A percentile compares a stretch with the other conserved stretches of the same genome.
Conservation (phyloP, 1,140 invertebrate species). For the Meloidogyne floridensis region DNA sequence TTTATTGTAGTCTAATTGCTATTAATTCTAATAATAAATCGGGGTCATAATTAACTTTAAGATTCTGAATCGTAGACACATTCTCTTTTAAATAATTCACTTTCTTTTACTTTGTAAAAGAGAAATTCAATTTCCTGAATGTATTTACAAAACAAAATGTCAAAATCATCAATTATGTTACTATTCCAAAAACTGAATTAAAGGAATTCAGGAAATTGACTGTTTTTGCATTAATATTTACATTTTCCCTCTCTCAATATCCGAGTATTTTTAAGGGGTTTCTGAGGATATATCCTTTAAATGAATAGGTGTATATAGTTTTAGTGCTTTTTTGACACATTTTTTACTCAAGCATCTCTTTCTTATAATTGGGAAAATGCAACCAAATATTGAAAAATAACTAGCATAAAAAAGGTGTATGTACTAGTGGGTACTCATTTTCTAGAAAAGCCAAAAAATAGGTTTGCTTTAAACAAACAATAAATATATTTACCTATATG, state of each 20-base stretch:
- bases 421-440: background rate
- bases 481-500: background rate
- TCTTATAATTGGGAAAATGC: conserved; percentile 9
- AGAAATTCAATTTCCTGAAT: too few relatives aligned
- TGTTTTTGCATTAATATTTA: conserved; percentile 6
- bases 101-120: too few relatives aligned
- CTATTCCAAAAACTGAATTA: background rate
- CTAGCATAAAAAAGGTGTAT: background rate
- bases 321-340: background rate
- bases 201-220: background rate
- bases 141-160: too few relatives aligned
- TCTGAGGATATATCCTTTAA: background rate
- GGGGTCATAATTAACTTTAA: too few relatives aligned
- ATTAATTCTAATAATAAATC: too few relatives aligned
- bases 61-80: too few relatives aligned
- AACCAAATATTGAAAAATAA: background rate
- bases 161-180: background rate
- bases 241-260: background rate
- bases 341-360: background rate
- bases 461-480: background rate
- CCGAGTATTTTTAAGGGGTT: background rate
- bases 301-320: background rate
- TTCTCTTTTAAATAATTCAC: too few relatives aligned
- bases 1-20: too few relatives aligned
- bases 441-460: background rate